Evolutionary conservation across 2,888 invertebrate species (phyloP), one percentile per base, ranked within the genome.

Genomic region (Melitaea athalia): DNA sequence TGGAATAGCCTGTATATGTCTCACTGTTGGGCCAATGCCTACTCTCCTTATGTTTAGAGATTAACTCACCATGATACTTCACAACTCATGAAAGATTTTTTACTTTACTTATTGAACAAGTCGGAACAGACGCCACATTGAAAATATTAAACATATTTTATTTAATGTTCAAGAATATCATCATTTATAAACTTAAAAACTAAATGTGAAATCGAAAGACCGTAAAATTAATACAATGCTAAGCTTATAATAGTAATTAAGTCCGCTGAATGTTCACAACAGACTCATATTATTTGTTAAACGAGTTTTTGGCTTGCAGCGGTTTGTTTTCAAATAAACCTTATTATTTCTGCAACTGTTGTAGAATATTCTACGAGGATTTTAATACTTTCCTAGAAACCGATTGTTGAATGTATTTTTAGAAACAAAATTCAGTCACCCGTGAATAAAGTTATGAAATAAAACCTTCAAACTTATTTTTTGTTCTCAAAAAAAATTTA

Each of bases 241-340:
- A 61, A 31, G 38, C 33, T 50, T n/a, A n/a, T 50, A 61, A 61
- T 5, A 33, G 15, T 57, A n/a, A 57, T 57, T 12, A 57, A 57
- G 24, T 14, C 15, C 53, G 59, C 47, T 47, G 55, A 53, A 53
- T 64, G 60, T 57, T 53, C 42, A 64, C 24, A 68, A 47, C 50
- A 49, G 43, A 42, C 53, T 68, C 60, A 47, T 64, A 61, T 57
- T 60, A 61, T 61, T 60, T 49, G 49, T 57, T 55, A 64, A 64
- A 68, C 24, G 59, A 49, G n/a, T 61, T 49, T 38, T 42, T 33
- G n/a, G 50, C 31, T 60, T 17, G 52, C 68, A 45, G 45, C 45
- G 45, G 50, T 64, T 49, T 68, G 61, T 68, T 68, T 61, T 49
- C 50, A 61, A 64, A 64, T 55, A 63, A 47, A 53, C 33, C 17